Conservation (phyloP, 2,888 invertebrate genomes). For the Rambutsinella grinnellia region DNA sequence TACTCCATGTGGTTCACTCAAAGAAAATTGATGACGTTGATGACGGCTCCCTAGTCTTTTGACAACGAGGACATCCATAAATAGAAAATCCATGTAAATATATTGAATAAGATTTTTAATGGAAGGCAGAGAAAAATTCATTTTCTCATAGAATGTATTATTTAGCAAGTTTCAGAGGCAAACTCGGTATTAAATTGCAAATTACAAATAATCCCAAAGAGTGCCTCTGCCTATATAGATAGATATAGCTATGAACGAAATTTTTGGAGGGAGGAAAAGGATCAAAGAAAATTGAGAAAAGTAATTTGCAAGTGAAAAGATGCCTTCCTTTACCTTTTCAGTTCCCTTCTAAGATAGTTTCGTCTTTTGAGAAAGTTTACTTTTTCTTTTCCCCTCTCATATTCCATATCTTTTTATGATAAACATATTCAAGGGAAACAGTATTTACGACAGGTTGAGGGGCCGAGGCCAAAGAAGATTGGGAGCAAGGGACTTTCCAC, state of each 20-base stretch:
- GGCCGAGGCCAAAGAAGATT: not conserved
- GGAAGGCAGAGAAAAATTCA: not conserved
- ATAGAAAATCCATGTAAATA: not conserved
- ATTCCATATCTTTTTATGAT: constrained; percentile 1
- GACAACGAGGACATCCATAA: not conserved
- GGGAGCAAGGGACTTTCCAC: not conserved
- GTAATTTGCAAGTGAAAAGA: constrained; percentile 15
- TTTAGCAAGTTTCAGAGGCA: not conserved
- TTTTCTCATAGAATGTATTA: not conserved
- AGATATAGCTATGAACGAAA: not conserved
- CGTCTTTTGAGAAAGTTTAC: not conserved
- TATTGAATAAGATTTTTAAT: not conserved
- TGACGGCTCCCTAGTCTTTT: not conserved
- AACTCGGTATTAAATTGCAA: constrained; percentile 14
- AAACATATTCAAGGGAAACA: not conserved
- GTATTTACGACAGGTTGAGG: not conserved
- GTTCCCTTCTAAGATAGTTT: not conserved
- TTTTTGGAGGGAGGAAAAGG: not conserved
- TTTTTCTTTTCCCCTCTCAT: not conserved
- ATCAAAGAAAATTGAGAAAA: constrained; percentile 15
- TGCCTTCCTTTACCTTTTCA: not conserved
- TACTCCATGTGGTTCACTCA: too few species aligned
- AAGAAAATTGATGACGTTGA: not conserved
- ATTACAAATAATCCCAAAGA: constrained; percentile 18
- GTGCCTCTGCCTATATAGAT: not conserved